Conservation (phyloP, 1,140 invertebrate genomes). For the Euura saliciscinereae region DNA sequence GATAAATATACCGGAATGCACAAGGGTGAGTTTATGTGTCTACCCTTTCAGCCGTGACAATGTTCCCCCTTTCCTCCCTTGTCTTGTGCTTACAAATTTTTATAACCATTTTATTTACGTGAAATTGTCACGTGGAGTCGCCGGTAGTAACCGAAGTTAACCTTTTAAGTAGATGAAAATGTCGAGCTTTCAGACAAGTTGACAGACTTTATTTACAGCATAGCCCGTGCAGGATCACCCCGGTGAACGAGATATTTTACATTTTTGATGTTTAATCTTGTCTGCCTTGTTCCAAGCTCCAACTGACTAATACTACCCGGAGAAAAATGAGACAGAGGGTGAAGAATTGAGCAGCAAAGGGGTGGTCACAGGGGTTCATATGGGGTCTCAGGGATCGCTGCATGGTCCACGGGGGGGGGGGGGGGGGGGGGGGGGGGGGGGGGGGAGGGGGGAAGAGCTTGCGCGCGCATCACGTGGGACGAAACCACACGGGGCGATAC, state of each 20-base stretch:
- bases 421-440: background rate
- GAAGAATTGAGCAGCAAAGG: constrained; percentile 7
- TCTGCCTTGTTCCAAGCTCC: background rate
- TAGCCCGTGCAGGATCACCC: no score
- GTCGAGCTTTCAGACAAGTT: no score
- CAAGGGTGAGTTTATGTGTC: constrained; percentile 73
- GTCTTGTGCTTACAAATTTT: no score
- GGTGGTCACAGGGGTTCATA: background rate
- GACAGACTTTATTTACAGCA: no score
- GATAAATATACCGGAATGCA: constrained; percentile 93
- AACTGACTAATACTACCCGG: constrained; percentile 1
- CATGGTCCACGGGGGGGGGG: background rate
- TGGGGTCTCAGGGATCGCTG: background rate
- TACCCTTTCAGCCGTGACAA: no score
- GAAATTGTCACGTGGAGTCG: no score
- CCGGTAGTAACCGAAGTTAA: no score
- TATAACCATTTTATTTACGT: no score
- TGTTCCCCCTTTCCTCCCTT: no score
- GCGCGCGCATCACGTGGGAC: constrained; percentile 8
- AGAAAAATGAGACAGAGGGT: constrained; percentile 12
- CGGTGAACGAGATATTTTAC: background rate
- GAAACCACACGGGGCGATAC: background rate
- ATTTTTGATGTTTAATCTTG: background rate
- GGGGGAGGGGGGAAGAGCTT: background rate
- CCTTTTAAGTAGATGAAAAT: no score